phyloP scores from a whole-genome alignment of 2,888 invertebrate species.

The Lasioglossum figueresi region DNA sequence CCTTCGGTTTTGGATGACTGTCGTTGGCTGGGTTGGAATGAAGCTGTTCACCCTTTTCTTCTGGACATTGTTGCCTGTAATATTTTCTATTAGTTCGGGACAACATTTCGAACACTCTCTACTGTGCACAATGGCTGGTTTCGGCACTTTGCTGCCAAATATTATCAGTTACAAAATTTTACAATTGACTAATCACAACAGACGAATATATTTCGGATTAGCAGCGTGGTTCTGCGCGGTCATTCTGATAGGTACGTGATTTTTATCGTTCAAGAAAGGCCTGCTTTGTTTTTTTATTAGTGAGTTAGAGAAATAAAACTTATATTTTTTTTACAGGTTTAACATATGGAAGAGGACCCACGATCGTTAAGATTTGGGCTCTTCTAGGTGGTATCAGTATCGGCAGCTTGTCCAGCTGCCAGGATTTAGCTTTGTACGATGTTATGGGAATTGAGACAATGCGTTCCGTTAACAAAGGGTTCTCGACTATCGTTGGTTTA shows the following conservation, averaged over 20 bases:
- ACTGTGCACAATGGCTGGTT: slow-evolving; percentile 62
- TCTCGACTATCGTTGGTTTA: slow-evolving; percentile 72
- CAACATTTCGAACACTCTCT: slow-evolving; percentile 53
- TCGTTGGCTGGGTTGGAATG: slow-evolving; percentile 66
- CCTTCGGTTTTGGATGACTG: slow-evolving; percentile 71
- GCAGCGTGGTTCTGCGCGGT: slow-evolving; percentile 70
- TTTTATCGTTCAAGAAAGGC: neutral
- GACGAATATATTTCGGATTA: slow-evolving; percentile 72
- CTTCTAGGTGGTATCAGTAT: slow-evolving; percentile 70
- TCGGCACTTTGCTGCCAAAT: slow-evolving; percentile 69
- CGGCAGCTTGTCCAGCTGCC: slow-evolving; percentile 64
- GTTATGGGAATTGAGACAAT: slow-evolving; percentile 69
- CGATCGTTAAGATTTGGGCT: slow-evolving; percentile 57
- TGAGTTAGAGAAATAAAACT: neutral
- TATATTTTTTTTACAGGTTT: slow-evolving; percentile 36
- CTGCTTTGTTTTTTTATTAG: neutral
- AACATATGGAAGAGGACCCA: slow-evolving; percentile 38
- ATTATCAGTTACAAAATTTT: slow-evolving; percentile 68
- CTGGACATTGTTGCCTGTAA: slow-evolving; percentile 69
- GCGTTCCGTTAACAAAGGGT: slow-evolving; percentile 64
- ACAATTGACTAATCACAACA: slow-evolving; percentile 57
- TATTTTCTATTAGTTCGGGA: slow-evolving; percentile 11
- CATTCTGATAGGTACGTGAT: slow-evolving; percentile 66
- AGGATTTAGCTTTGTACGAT: slow-evolving; percentile 72
- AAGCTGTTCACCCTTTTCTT: slow-evolving; percentile 67